Percentiles rank a stretch among this genome's conserved stretches.
Evolutionary conservation across 2,888 invertebrate species (phyloP).

Genomic region (Drosophila mercatorum): DNA sequence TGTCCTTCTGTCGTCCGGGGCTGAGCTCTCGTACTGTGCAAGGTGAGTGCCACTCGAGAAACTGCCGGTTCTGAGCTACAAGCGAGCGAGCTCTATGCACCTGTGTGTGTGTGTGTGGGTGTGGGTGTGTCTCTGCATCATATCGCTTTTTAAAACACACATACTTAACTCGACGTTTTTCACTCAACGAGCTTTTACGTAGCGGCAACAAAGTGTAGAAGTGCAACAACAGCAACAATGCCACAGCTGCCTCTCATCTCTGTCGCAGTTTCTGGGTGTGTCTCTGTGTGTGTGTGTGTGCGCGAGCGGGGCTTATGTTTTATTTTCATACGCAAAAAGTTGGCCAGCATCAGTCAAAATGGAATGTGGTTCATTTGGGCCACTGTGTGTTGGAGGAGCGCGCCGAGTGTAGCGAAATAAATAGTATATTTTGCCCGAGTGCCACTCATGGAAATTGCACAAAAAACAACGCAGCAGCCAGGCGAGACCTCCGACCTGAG

Average conservation of each 20-base stretch:
- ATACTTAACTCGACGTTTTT: slow-evolving; percentile 80
- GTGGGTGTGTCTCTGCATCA: slow-evolving; percentile 46
- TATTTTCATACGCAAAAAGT: slow-evolving; percentile 73
- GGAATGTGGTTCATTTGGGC: slow-evolving; percentile 74
- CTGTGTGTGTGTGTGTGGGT: slow-evolving; percentile 19
- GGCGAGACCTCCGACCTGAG: slow-evolving; percentile 19
- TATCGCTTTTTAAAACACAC: slow-evolving; percentile 64
- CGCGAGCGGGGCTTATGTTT: slow-evolving; percentile 33
- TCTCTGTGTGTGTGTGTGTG: slow-evolving; percentile 7
- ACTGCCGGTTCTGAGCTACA: slow-evolving; percentile 47
- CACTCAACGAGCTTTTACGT: slow-evolving; percentile 77
- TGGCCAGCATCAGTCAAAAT: slow-evolving; percentile 54
- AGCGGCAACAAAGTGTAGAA: slow-evolving; percentile 70
- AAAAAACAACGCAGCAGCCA: slow-evolving; percentile 32
- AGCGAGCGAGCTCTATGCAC: slow-evolving; percentile 23
- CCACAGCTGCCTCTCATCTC: slow-evolving; percentile 56
- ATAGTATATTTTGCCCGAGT: slow-evolving; percentile 77
- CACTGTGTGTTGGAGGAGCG: slow-evolving; percentile 20
- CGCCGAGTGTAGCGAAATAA: slow-evolving; percentile 70
- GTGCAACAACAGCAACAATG: slow-evolving; percentile 68
- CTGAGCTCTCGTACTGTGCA: slow-evolving; percentile 54
- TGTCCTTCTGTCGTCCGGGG: slow-evolving; percentile 50
- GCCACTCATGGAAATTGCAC: slow-evolving; percentile 79
- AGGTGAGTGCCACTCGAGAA: slow-evolving; percentile 76
- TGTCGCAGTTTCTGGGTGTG: slow-evolving; percentile 29